Base-by-base conservation (phyloP, 2,113 vertebrate species). In the Thinocorus orbignyianus region DNA sequence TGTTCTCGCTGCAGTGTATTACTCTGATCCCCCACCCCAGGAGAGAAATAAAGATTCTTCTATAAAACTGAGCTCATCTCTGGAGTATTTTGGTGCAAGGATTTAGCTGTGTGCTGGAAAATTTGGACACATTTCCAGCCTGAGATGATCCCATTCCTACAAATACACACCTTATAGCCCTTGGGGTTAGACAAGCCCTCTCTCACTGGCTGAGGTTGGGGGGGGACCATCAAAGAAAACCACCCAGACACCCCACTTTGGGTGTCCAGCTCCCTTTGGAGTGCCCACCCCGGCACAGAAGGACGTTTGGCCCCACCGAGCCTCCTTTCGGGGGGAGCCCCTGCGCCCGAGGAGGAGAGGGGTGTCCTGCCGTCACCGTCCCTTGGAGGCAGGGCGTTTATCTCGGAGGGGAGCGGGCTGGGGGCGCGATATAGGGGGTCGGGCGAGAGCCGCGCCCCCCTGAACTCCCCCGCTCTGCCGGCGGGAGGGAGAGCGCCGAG, bases 321-420 rank as follows among this genome's bases (percentile, higher is more conserved):
- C 10, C 51, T 26, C 51, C 28, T 52, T 17, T 25, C 26, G 26
- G 51, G 51, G 26, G 51, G 51, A 57, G 24, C 51, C 33, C 33
- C 37, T 19, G 4, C 10, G 31, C 35, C 48, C 19, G 26, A 51
- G 33, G 41, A 7, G 5, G 37, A 8, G 35, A 69, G 39, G 28
- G 54, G 42, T 41, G 4, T 41, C 28, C 71, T 57, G 90, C 88
- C 42, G 93, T 69, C 88, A 81, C 78, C 55, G 35, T 57, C 69
- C 48, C 71, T 85, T 69, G 35, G 85, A 60, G 94, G 81, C n/a
- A 54, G 64, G 42, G 76, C 28, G 17, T 81, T 87, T 88, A 73
- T 87, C 94, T 66, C 82, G 68, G 44, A 52, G 74, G 95, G 81
- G 86, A 94, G 85, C 37, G 37, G 70, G 65, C 52, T 55, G 55